Conservation (phyloP, 2,113 vertebrate genomes). For the Sinocyclocheilus anophthalmus region DNA sequence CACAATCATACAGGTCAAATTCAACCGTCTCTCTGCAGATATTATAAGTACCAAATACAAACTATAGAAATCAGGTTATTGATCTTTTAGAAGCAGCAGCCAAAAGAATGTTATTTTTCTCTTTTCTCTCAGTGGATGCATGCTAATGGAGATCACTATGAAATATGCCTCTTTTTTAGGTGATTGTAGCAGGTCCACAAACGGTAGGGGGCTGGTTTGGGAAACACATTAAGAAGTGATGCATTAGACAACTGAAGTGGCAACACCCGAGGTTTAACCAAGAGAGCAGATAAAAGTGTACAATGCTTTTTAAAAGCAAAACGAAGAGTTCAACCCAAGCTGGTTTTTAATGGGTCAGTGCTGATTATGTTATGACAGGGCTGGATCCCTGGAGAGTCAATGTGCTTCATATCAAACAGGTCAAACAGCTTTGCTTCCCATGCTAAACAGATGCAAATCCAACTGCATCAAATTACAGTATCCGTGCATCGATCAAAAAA, state of each 20-base stretch:
- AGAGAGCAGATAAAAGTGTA: background rate
- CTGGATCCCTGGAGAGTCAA: constrained; percentile 26
- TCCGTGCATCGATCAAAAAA: background rate
- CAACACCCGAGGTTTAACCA: constrained; percentile 13
- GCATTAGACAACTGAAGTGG: constrained; percentile 25
- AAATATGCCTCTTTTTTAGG: too few species aligned
- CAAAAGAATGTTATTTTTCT: background rate
- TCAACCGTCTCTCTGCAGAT: background rate
- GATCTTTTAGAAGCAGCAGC: background rate
- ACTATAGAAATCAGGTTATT: background rate
- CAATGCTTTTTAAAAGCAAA: constrained; percentile 8
- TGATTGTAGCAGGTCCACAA: constrained; percentile 24
- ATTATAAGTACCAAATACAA: background rate
- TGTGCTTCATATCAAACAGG: constrained; percentile 31
- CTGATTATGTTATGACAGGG: constrained; percentile 30
- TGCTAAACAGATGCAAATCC: constrained; percentile 1
- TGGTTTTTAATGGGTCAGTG: background rate
- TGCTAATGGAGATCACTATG: background rate
- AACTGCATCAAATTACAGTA: background rate
- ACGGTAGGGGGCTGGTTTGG: too few species aligned
- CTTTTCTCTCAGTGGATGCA: background rate
- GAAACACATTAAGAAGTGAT: constrained; percentile 13
- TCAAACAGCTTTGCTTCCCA: constrained; percentile 24
- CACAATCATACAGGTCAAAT: background rate
- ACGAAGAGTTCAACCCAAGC: background rate